A percentile compares a stretch with the other conserved stretches of the same genome.
Evolutionary conservation across 1,140 invertebrate species (phyloP).

Genomic region (Semibalanus balanoides): DNA sequence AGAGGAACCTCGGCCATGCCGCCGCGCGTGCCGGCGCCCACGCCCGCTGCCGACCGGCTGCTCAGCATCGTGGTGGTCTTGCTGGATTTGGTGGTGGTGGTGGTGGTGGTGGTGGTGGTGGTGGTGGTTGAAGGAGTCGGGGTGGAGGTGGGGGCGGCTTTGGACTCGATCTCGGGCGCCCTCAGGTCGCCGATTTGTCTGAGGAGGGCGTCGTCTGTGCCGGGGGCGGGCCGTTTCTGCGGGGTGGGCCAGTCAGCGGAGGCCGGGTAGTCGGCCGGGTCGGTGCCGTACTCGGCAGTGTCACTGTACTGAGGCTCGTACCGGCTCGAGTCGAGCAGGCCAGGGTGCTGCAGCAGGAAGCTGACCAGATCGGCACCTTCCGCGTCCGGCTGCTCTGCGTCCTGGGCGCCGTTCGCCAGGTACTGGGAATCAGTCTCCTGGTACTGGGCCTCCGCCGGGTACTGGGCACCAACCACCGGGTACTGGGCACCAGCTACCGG

Average conservation of each 20-base stretch:
- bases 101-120: not conserved
- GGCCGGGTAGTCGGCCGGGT: not conserved
- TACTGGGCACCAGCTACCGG: no score
- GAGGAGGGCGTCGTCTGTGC: not conserved
- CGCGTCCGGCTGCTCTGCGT: not conserved
- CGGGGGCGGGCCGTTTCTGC: not conserved
- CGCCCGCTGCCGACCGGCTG: no score
- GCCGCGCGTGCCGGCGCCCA: no score
- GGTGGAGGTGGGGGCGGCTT: no score
- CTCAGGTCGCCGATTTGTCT: not conserved
- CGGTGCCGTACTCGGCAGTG: not conserved
- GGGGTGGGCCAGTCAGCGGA: no score
- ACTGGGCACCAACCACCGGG: no score
- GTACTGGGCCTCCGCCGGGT: no score
- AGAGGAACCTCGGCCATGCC: not conserved
- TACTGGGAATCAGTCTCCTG: not conserved
- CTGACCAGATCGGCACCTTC: not conserved
- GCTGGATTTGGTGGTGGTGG: not conserved
- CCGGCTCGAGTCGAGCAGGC: not conserved
- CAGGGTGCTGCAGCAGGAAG: not conserved
- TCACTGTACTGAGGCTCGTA: not conserved
- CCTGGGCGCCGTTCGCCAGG: no score
- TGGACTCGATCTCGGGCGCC: no score
- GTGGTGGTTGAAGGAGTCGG: not conserved
- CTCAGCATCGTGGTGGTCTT: no score